Evolutionary conservation across 2,113 vertebrate species (phyloP), one percentile per base, ranked within the genome.

Genomic region (Terrapene triunguis): DNA sequence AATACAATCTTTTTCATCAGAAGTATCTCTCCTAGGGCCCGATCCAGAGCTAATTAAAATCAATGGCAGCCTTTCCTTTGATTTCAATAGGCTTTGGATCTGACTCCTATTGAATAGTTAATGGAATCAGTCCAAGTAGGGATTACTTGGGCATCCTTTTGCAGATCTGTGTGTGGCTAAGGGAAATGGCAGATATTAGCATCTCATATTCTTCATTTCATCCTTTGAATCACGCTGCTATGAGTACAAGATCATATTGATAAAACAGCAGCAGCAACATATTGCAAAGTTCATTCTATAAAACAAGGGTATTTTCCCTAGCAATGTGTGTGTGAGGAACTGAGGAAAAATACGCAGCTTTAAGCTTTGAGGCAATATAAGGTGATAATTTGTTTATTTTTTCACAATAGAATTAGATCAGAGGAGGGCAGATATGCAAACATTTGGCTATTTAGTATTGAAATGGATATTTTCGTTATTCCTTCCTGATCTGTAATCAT

Each of bases 401-500:
- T 81, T 80, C 84, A 62, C 44, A 91, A 78, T 19, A 57, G 85
- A 87, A 88, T 62, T 27, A 85, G 76, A 79, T 96, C 17, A 10
- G 53, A 84, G 29, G 94, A 93, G 11, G 35, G 89, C 4, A 86
- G 4, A 51, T 91, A 92, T 17, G 4, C 44, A 95, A 80, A 85
- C 38, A n/a, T 84, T 82, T 92, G 62, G 44, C 54, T 80, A 96
- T 95, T 54, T 95, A 84, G 78, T 93, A 97, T 65, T 90, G 92
- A 96, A 96, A 89, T 4, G 1, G 80, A 25, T 89, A 80, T 97
- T 97, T 96, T 88, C 55, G 87, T 92, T 47, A 91, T 93, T 85
- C 86, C 95, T 93, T 79, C 42, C 80, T 57, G 2, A 87, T 86
- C 89, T 83, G 87, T 98, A 97, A 96, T 97, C 96, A 94, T 65